Evolutionary conservation across 2,797 vertebrate genomes (phyloP), one percentile per base, ranked within the genome.

Genomic region (Adrianichthys oophorus): DNA sequence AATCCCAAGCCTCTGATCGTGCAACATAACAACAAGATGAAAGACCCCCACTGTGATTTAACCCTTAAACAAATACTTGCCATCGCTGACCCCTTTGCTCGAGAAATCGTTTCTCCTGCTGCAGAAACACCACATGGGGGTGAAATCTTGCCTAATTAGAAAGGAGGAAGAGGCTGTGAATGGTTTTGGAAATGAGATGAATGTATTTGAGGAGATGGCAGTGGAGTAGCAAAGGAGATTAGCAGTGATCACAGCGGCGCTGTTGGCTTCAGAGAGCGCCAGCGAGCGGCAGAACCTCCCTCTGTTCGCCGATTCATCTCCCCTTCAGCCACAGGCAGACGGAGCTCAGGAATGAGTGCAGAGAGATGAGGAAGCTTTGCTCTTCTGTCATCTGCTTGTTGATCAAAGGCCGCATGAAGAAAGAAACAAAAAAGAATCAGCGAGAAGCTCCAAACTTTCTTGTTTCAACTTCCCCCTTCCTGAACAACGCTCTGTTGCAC

Each of bases 1-100:
- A 91, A 91, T 90, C 85, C 85, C 84, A 65, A 77, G 77, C 78
- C 85, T 92, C 82, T 91, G 91, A 92, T 93, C 89, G 68, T 65
- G 87, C 85, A 83, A 86, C 86, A 89, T 79, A 88, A 88, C 88
- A 85, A 87, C 86, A 80, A 56, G 85, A 90, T 91, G 88, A 91
- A 90, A 91, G 86, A 74, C 83, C 32, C 32, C 71, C 37, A 79
- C 74, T 74, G 71, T 77, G 86, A 83, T 84, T 89, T 85, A 84
- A 85, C 84, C 76, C 87, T 89, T 85, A 80, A 76, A 87, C 82
- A 87, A 91, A 88, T 79, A 76, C 85, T 89, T 83, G 83, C 76
- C 77, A 72, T 80, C 66, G 19, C 77, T 80, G 82, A 83, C 87
- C 89, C 76, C 59, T 32, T 32, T 12, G 65, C 83, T 87, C 78